Conservation (phyloP, 2,888 invertebrate genomes). For the Pinctada fucata region DNA sequence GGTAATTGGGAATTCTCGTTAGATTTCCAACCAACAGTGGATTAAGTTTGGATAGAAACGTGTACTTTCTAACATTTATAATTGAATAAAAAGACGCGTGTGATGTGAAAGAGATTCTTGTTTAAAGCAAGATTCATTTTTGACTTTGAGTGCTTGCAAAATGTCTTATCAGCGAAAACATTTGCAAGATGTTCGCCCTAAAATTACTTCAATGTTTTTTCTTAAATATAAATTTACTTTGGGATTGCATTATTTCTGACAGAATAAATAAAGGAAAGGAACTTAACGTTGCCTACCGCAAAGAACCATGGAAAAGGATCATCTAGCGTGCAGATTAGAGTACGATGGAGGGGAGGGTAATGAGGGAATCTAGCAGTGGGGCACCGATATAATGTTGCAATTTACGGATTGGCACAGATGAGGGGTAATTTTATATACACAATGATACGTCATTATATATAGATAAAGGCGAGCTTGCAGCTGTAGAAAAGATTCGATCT, state of each 20-base stretch:
- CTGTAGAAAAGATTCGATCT: slow-evolving; percentile 36
- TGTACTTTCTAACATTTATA: too few species aligned
- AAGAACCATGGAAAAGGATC: slow-evolving; percentile 23
- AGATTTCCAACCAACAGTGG: too few species aligned
- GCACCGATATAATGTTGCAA: slow-evolving; percentile 33
- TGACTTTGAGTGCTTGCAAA: too few species aligned
- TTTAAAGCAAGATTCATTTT: too few species aligned
- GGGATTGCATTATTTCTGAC: slow-evolving; percentile 26
- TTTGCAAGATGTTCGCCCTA: slow-evolving; percentile 4
- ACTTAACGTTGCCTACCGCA: slow-evolving; percentile 39
- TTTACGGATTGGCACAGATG: slow-evolving; percentile 41
- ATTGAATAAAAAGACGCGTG: too few species aligned
- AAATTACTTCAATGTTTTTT: slow-evolving; percentile 17
- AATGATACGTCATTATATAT: slow-evolving; percentile 39
- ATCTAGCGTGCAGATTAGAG: slow-evolving; percentile 23
- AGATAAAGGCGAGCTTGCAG: slow-evolving; percentile 30
- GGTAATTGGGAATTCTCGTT: too few species aligned
- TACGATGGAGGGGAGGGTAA: slow-evolving; percentile 30
- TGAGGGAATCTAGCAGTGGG: slow-evolving; percentile 28
- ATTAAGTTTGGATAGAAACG: too few species aligned
- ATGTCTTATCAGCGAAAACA: not conserved
- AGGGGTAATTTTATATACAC: slow-evolving; percentile 35
- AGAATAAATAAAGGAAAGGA: slow-evolving; percentile 32
- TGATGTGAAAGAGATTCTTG: too few species aligned
- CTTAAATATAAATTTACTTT: slow-evolving; percentile 18